phyloP scores from a whole-genome alignment of 1,140 invertebrate species.

The Potamilus streckersoni region DNA sequence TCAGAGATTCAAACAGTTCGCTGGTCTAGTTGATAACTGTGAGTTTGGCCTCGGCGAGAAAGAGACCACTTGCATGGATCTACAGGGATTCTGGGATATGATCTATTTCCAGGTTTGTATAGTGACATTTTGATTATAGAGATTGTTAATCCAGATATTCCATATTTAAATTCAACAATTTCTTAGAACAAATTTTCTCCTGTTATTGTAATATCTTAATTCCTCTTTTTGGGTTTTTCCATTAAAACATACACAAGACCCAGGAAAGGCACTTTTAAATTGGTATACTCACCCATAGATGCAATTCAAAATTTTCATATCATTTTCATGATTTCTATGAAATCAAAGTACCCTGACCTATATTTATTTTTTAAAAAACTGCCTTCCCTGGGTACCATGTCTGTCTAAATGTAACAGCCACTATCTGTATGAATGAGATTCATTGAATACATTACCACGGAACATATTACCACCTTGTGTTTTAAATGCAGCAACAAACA shows the following conservation, averaged over 20 bases:
- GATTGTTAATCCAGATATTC: too few species aligned
- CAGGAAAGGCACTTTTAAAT: too few species aligned
- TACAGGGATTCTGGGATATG: slow-evolving; percentile 85
- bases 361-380: too few species aligned
- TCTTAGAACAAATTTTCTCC: background rate
- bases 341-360: too few species aligned
- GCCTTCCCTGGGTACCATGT: too few species aligned
- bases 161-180: too few species aligned
- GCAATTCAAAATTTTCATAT: too few species aligned
- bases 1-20: slow-evolving; percentile 79
- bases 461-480: background rate
- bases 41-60: slow-evolving; percentile 73
- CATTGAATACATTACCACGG: background rate
- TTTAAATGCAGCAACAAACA: background rate
- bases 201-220: background rate
- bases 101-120: slow-evolving; percentile 74
- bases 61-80: slow-evolving; percentile 74
- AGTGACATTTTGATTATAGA: background rate
- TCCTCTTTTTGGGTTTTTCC: background rate
- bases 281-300: too few species aligned
- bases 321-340: too few species aligned
- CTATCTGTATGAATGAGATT: background rate
- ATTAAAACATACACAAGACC: too few species aligned
- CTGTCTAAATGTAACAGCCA: too few species aligned
- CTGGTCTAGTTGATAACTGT: slow-evolving; percentile 75